Evolutionary conservation across 2,797 vertebrate species (phyloP).

Genomic region (Tragelaphus eurycerus): DNA sequence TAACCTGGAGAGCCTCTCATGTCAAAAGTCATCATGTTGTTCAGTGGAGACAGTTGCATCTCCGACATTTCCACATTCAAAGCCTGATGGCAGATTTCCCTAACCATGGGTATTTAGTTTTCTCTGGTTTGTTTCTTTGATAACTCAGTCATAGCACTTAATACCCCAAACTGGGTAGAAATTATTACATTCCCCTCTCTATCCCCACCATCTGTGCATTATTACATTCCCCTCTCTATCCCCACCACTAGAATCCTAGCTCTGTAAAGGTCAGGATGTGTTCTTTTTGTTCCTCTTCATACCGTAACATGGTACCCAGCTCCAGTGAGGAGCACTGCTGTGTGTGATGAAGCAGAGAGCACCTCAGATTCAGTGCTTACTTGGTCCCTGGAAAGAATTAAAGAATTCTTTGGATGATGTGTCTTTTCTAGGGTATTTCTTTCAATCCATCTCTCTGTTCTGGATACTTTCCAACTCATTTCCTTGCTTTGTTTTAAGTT

Average conservation of each 20-base stretch:
- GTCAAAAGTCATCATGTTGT: neutral
- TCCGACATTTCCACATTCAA: neutral
- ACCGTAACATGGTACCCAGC: neutral
- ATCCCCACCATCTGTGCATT: neutral
- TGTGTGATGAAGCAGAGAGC: neutral
- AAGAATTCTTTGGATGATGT: conserved; percentile 15
- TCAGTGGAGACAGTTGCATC: neutral
- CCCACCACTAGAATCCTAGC: neutral
- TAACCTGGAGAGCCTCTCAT: neutral
- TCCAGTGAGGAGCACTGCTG: neutral
- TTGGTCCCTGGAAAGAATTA: neutral
- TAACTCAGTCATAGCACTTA: neutral
- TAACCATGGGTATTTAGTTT: neutral
- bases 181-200: neutral
- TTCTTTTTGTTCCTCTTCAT: neutral
- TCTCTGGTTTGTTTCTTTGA: neutral
- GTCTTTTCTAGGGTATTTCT: neutral
- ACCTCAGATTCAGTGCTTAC: neutral
- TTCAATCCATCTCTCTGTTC: neutral
- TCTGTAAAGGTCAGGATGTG: neutral
- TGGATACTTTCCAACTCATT: neutral
- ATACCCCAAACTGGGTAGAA: neutral
- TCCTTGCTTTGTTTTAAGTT: neutral
- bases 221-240: neutral
- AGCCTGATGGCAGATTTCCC: neutral